Base-by-base conservation (phyloP, 1,140 invertebrate species). In the Melitaea cinxia region DNA sequence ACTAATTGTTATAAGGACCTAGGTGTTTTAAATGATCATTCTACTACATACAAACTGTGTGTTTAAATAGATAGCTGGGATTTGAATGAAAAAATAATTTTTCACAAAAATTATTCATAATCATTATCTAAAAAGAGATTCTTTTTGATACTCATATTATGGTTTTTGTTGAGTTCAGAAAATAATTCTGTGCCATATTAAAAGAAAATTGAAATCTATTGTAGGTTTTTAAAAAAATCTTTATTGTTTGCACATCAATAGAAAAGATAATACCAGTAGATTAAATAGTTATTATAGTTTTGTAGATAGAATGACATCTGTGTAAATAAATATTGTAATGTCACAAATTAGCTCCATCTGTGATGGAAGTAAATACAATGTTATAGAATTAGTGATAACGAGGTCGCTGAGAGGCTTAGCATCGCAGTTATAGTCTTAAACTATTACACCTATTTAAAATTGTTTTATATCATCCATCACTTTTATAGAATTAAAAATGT, bases 341-440 rank as follows among this genome's bases (percentile, higher is more conserved):
- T 66, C 68, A 65, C 68, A 65, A 72, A 53, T 56, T 49, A 69
- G 52, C 60, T 71, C 75, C 78, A 77, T 83, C 81, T 82, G 78
- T 82, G 79, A 83, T 82, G 78, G 81, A 76, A 64, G 54, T 63
- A 35, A 64, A 56, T 63, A 35, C 28, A 30, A 47, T 17, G 7
- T 47, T 47, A 12, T 30, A 19, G 53, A 19, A 39, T 53, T 42
- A 53, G 23, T 21, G 30, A 9, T 24, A 42, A 61, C 33, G 23
- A 19, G 28, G 30, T 33, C 39, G 45, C 15, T 35, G 21, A 65
- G 35, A 66, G 35, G 55, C 35, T 54, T 59, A 47, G 42, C n/a
- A 24, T 15, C 35, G 28, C 14, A 24, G 33, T 14, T 26, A 28
- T 6, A 52, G 26, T 30, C n/a, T 52, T 15, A 14, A n/a, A 37